Evolutionary conservation across 64 coral and sea anemone genomes (phyloP).

Genomic region (Platygyra sinensis): DNA sequence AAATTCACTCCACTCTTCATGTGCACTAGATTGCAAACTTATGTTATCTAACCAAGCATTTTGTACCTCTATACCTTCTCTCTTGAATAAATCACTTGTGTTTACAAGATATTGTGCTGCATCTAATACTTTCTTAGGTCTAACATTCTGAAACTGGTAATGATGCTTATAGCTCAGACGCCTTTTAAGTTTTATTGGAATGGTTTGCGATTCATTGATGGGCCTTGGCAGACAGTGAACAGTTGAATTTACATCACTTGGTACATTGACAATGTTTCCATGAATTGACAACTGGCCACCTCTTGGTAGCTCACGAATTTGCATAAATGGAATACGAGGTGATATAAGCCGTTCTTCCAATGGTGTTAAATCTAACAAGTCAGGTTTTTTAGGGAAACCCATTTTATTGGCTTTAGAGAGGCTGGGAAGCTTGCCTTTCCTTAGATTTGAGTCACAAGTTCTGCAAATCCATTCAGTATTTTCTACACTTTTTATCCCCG

Average conservation of each 20-base stretch:
- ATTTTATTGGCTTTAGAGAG: constrained; percentile 46
- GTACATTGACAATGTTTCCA: constrained; percentile 54
- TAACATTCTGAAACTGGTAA: constrained; percentile 52
- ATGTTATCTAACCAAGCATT: constrained; percentile 29
- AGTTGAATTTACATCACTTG: constrained; percentile 61
- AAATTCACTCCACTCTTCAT: constrained; percentile 9
- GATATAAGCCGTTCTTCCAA: constrained; percentile 45
- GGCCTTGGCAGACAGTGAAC: constrained; percentile 20
- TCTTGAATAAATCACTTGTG: constrained; percentile 47
- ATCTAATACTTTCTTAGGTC: constrained; percentile 34
- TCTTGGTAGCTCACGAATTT: constrained; percentile 50
- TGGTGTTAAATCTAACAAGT: constrained; percentile 24
- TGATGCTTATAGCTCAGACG: constrained; percentile 60
- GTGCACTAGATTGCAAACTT: neutral
- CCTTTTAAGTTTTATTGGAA: constrained; percentile 60
- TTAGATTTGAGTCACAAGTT: constrained; percentile 26
- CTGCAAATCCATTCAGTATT: constrained; percentile 59
- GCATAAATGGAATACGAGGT: constrained; percentile 50
- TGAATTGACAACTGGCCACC: constrained; percentile 38
- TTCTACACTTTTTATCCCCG: constrained; percentile 22
- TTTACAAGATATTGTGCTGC: constrained; percentile 37
- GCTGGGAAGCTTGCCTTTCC: constrained; percentile 20
- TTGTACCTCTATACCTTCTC: constrained; percentile 34
- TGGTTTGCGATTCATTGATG: constrained; percentile 20
- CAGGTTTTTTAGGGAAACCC: constrained; percentile 27